Evolutionary conservation across 2,113 vertebrate species (phyloP).

Genomic region (Eidolon helvum): DNA sequence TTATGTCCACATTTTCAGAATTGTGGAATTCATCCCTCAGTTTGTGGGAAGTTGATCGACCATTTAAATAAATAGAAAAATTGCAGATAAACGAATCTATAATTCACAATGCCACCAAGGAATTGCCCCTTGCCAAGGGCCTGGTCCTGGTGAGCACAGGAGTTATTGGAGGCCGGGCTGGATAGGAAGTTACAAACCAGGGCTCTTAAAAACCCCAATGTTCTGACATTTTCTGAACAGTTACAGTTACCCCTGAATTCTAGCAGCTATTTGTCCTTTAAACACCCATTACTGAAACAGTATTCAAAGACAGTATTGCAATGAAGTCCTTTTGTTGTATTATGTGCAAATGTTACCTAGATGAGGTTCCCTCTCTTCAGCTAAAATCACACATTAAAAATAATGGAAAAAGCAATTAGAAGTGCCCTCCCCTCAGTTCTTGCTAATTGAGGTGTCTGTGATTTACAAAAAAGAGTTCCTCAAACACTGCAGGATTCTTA

Average conservation of each 20-base stretch:
- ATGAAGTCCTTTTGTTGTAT: conserved; percentile 63
- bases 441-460: conserved; percentile 84
- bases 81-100: conserved; percentile 76
- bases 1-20: conserved; percentile 79
- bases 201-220: conserved; percentile 29
- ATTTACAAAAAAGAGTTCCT: conserved; percentile 87
- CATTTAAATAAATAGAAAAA: conserved; percentile 85
- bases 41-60: conserved; percentile 81
- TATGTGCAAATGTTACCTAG: conserved; percentile 84
- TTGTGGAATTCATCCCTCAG: conserved; percentile 78
- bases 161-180: conserved; percentile 29
- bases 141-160: conserved; percentile 34
- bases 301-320: conserved; percentile 78
- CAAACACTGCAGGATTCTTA: conserved; percentile 83
- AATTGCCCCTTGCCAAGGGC: conserved; percentile 17
- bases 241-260: conserved; percentile 60
- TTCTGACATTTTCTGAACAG: conserved; percentile 56
- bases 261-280: conserved; percentile 70
- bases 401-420: conserved; percentile 80
- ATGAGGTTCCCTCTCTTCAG: conserved; percentile 79
- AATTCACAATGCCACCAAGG: conserved; percentile 57
- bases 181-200: conserved; percentile 52
- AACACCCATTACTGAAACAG: conserved; percentile 73
- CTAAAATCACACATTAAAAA: conserved; percentile 83
- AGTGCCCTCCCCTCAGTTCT: conserved; percentile 80